Evolutionary conservation across 2,888 invertebrate genomes (phyloP).

Genomic region (Agrilus biguttatus): DNA sequence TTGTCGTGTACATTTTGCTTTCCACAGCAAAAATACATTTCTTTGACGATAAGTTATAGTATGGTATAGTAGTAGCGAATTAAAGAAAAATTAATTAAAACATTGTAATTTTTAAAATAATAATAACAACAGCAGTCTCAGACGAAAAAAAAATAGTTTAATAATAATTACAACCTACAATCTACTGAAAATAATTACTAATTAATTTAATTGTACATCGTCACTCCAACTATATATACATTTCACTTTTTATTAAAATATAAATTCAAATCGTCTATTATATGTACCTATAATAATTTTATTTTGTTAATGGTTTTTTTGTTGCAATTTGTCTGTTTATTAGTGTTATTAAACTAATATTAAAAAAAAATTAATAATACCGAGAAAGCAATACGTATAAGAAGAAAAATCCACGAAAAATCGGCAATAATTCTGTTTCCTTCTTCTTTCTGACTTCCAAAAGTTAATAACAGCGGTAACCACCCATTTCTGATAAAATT

Average conservation of each 20-base stretch:
- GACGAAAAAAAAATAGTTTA: slow-evolving; percentile 4
- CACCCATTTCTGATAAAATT: no score
- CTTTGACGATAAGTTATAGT: no score
- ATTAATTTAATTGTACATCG: slow-evolving; percentile 3
- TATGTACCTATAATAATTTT: neutral
- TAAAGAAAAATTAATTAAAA: no score
- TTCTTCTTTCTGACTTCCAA: neutral
- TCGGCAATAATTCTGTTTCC: neutral
- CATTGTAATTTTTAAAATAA: no score
- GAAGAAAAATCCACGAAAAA: neutral
- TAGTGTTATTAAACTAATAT: neutral
- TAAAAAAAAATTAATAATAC: neutral
- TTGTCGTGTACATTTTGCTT: no score
- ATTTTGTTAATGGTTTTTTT: neutral
- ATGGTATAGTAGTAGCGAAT: no score
- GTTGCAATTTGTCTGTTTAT: neutral
- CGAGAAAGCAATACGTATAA: neutral
- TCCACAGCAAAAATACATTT: no score
- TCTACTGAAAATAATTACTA: no score
- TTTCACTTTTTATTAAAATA: slow-evolving; percentile 6
- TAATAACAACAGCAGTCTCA: no score
- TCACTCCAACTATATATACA: slow-evolving; percentile 6
- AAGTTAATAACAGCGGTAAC: neutral
- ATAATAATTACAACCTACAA: slow-evolving; percentile 1
- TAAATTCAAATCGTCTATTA: slow-evolving; percentile 3